These are phyloP conservation scores for Epinephelus awoara DNA, from an alignment of 2,797 vertebrate species.

Conservation along the genomic window DNA sequence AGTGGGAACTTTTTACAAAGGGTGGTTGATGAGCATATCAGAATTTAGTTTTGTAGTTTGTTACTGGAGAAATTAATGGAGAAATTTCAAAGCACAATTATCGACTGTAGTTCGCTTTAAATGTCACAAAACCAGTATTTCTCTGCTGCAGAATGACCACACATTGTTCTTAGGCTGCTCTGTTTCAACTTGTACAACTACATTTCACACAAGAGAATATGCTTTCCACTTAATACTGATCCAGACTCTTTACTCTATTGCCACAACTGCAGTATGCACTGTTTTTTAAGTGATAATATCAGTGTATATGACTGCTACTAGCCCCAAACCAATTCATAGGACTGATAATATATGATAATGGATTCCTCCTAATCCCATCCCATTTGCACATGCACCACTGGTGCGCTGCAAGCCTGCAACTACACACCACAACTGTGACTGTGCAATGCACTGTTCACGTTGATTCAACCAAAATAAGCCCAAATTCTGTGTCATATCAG, in stretches of 20 bases:
- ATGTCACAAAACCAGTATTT: not conserved
- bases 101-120: not conserved
- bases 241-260: slow-evolving; percentile 8
- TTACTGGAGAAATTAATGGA: not conserved
- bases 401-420: not conserved
- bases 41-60: not conserved
- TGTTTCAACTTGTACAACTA: not conserved
- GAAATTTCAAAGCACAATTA: not conserved
- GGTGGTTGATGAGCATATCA: no score
- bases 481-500: not conserved
- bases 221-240: not conserved
- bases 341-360: slow-evolving; percentile 16
- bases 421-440: not conserved
- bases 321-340: not conserved
- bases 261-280: not conserved
- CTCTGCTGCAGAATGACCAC: not conserved
- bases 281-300: slow-evolving; percentile 1
- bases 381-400: not conserved
- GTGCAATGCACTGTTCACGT: not conserved
- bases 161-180: not conserved
- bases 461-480: slow-evolving; percentile 12
- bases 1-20: no score
- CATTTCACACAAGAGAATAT: not conserved
- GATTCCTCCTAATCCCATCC: slow-evolving; percentile 1
- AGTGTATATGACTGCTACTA: not conserved